Conservation (phyloP, 2,888 invertebrate species). For the Arrhopalites spinosus region DNA sequence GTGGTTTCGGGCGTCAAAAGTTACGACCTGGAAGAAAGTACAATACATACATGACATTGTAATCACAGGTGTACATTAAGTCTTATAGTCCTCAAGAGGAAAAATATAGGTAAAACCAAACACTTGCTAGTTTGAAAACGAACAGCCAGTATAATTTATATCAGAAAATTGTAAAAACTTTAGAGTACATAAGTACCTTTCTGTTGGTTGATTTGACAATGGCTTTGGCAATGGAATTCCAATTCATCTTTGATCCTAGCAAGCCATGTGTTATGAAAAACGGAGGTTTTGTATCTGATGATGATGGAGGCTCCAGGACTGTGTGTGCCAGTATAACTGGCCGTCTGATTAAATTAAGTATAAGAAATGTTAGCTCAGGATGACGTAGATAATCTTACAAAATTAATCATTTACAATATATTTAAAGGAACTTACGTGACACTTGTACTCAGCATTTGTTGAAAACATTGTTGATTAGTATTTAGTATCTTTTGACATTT, state of each 20-base stretch:
- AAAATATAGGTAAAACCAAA: too few relatives aligned
- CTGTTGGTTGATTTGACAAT: constrained; percentile 69
- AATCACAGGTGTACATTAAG: not conserved
- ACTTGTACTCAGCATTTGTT: too few relatives aligned
- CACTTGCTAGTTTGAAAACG: too few relatives aligned
- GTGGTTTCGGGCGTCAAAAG: constrained; percentile 91
- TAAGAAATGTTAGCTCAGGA: too few relatives aligned
- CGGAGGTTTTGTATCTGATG: constrained; percentile 60
- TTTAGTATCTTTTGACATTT: too few relatives aligned
- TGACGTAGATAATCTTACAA: too few relatives aligned
- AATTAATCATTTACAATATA: too few relatives aligned
- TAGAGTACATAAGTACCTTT: constrained; percentile 65
- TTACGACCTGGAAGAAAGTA: constrained; percentile 66
- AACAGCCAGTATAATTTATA: not conserved
- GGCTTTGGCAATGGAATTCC: constrained; percentile 78
- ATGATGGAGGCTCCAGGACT: not conserved
- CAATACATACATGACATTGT: not conserved
- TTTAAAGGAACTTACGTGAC: too few relatives aligned
- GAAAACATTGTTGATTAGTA: too few relatives aligned
- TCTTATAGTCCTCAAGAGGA: constrained; percentile 5
- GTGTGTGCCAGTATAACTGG: not conserved
- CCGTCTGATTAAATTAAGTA: not conserved
- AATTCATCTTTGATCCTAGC: constrained; percentile 84
- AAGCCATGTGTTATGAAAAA: constrained; percentile 85
- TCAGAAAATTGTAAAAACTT: not conserved